These are phyloP conservation scores for Xylocopa sonorina DNA, from an alignment of 1,140 invertebrate species.

Conservation along the genomic window DNA sequence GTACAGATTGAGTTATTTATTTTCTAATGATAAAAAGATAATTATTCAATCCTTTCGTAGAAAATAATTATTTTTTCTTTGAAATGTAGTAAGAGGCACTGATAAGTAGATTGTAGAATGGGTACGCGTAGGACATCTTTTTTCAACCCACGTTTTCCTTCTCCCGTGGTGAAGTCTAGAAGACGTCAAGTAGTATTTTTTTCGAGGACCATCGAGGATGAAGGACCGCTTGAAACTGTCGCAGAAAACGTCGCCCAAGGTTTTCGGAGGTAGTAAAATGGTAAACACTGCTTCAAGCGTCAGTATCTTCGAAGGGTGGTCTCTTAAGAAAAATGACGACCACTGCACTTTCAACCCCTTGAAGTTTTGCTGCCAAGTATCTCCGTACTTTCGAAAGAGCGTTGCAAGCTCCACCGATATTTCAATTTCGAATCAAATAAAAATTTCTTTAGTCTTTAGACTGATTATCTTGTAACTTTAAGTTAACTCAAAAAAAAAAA, in stretches of 20 bases:
- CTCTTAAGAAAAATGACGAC: constrained; percentile 6
- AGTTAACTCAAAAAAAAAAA: no score
- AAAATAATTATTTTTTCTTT: background rate
- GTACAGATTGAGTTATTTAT: background rate
- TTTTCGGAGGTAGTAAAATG: constrained; percentile 62
- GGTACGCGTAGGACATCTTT: background rate
- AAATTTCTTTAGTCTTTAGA: background rate
- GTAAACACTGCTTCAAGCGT: constrained; percentile 67
- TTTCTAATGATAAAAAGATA: background rate
- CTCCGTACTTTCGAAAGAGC: background rate
- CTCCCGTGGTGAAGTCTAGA: constrained; percentile 3
- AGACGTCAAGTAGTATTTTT: constrained; percentile 38
- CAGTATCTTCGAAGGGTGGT: constrained; percentile 47
- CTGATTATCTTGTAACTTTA: no score
- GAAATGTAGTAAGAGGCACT: background rate
- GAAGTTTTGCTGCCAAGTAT: constrained; percentile 38
- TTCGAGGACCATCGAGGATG: no score
- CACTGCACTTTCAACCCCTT: constrained; percentile 67
- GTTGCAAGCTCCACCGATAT: background rate
- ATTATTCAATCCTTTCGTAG: background rate
- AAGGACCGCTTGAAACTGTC: constrained; percentile 58
- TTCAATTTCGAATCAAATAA: background rate
- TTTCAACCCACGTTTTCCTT: background rate
- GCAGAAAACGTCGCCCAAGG: constrained; percentile 57
- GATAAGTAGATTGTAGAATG: no score